Evolutionary conservation across 1,140 invertebrate species (phyloP).

Genomic region (Varroa destructor): DNA sequence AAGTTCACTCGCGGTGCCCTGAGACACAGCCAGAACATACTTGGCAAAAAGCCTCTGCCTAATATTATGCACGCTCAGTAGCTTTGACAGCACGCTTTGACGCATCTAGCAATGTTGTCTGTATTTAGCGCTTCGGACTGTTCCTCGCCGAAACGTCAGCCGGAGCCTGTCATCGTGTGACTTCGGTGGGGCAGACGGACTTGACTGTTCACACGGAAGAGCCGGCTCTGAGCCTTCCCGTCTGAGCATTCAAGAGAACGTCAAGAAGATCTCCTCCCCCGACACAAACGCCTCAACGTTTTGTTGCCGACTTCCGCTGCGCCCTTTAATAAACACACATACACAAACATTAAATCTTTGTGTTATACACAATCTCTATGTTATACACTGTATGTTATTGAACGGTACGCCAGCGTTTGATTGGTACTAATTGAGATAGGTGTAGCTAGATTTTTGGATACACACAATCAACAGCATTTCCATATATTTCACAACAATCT

Average conservation of each 20-base stretch:
- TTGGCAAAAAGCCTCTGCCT: constrained; percentile 96
- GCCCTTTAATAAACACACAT: neutral
- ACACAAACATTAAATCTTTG: neutral
- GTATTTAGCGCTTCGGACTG: constrained; percentile 85
- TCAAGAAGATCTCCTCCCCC: constrained; percentile 60
- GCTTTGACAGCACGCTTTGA: constrained; percentile 52
- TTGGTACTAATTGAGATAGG: too few relatives aligned
- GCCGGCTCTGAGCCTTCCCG: constrained; percentile 40
- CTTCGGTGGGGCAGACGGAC: constrained; percentile 38
- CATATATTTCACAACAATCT: too few relatives aligned
- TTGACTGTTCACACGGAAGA: constrained; percentile 58
- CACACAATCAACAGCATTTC: too few relatives aligned
- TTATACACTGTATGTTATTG: too few relatives aligned
- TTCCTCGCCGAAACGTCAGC: constrained; percentile 42
- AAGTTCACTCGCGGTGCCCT: constrained; percentile 94
- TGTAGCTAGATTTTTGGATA: too few relatives aligned
- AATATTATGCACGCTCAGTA: constrained; percentile 95
- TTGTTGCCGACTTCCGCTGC: constrained; percentile 3
- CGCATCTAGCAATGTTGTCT: constrained; percentile 75
- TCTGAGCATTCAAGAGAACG: constrained; percentile 40
- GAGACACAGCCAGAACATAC: constrained; percentile 85
- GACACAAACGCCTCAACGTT: constrained; percentile 53
- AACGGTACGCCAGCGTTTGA: too few relatives aligned
- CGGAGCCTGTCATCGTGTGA: constrained; percentile 31
- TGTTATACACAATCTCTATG: too few relatives aligned